Conservation (phyloP, 2,888 invertebrate species). For the Pyrocoelia pectoralis region DNA sequence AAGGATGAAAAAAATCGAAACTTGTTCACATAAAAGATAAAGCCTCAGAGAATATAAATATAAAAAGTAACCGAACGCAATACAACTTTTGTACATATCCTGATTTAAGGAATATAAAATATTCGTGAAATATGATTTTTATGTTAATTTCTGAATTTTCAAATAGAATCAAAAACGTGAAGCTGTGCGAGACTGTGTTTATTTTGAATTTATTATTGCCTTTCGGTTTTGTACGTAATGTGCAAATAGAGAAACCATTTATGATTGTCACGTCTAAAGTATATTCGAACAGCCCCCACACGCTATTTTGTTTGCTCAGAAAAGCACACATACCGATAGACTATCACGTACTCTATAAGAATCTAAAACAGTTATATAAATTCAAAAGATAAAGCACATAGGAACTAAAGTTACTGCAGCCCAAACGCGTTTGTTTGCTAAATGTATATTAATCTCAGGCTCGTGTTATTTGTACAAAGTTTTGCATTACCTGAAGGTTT, state of each 20-base stretch:
- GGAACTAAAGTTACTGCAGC: conserved; percentile 17
- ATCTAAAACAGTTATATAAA: conserved; percentile 30
- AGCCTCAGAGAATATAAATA: conserved; percentile 11
- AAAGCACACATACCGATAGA: conserved; percentile 29
- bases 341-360: conserved; percentile 30
- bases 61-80: not conserved
- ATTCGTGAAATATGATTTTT: not conserved
- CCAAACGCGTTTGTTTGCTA: conserved; percentile 32
- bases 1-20: conserved; percentile 9
- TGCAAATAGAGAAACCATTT: conserved; percentile 20
- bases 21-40: conserved; percentile 9
- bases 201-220: not conserved
- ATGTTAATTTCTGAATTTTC: not conserved
- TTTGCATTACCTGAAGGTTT: conserved; percentile 39
- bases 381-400: conserved; percentile 26
- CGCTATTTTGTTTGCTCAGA: conserved; percentile 23
- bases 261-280: conserved; percentile 29
- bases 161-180: not conserved
- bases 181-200: not conserved
- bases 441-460: conserved; percentile 32
- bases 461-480: conserved; percentile 35
- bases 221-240: not conserved
- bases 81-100: conserved; percentile 2
- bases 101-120: conserved; percentile 1
- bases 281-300: conserved; percentile 19